A percentile compares a stretch with the other conserved stretches of the same genome.
These are phyloP conservation scores for Colostygia pectinataria DNA, from an alignment of 2,888 invertebrate species.

Conservation along the genomic window DNA sequence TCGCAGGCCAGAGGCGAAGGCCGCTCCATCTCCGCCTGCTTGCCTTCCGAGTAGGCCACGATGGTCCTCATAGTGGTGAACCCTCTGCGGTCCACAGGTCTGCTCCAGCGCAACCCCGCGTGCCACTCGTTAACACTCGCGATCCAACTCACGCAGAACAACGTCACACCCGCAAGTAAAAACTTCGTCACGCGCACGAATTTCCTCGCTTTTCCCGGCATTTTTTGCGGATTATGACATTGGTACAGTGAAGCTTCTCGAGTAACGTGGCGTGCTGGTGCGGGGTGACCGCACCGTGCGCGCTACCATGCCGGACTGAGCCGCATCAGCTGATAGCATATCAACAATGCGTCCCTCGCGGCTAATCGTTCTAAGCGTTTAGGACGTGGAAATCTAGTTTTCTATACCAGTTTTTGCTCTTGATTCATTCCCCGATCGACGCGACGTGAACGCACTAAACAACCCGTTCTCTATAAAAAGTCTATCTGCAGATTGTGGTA, in stretches of 20 bases:
- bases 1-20: conserved; percentile 71
- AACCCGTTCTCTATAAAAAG: conserved; percentile 63
- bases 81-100: conserved; percentile 35
- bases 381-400: conserved; percentile 75
- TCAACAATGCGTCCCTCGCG: conserved; percentile 74
- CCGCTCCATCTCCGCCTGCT: conserved; percentile 77
- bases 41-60: conserved; percentile 83
- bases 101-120: conserved; percentile 56
- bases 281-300: conserved; percentile 70
- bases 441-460: conserved; percentile 55
- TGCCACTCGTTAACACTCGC: conserved; percentile 72
- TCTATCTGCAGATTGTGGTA: conserved; percentile 53
- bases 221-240: conserved; percentile 43
- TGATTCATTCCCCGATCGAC: conserved; percentile 49
- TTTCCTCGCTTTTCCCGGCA: conserved; percentile 61
- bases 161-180: conserved; percentile 65
- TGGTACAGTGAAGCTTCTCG: conserved; percentile 31
- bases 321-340: conserved; percentile 78
- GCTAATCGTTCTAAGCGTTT: conserved; percentile 75
- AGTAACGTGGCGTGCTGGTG: conserved; percentile 47
- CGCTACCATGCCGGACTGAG: conserved; percentile 77
- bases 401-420: conserved; percentile 66
- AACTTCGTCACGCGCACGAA: conserved; percentile 65
- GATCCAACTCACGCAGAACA: conserved; percentile 75
- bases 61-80: conserved; percentile 81